phyloP scores from a whole-genome alignment of 1,140 invertebrate genomes.

The Cecropterus lyciades region DNA sequence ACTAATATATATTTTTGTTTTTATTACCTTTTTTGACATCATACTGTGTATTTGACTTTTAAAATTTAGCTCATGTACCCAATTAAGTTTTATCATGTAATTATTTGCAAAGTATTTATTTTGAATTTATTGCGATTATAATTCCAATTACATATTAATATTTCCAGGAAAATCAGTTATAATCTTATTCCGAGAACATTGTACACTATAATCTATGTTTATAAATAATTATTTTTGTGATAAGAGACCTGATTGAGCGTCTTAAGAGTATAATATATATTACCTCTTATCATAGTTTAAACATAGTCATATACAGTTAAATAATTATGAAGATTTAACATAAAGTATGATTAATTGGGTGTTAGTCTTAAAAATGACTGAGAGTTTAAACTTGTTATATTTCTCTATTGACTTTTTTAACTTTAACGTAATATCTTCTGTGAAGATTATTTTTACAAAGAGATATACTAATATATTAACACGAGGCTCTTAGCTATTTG shows the following conservation, averaged over 20 bases:
- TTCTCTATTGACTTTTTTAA: conserved; percentile 16
- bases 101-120: not conserved
- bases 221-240: conserved; percentile 32
- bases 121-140: not conserved
- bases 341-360: conserved; percentile 21
- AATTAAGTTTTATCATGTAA: too few species aligned
- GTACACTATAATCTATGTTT: conserved; percentile 17
- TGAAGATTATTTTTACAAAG: conserved; percentile 48
- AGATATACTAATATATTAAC: conserved; percentile 51
- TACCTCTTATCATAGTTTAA: not conserved
- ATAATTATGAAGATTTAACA: conserved; percentile 4
- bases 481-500: conserved; percentile 46
- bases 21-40: too few species aligned
- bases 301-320: not conserved
- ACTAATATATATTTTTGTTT: too few species aligned
- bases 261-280: conserved; percentile 6
- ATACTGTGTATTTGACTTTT: too few species aligned
- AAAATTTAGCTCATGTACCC: too few species aligned
- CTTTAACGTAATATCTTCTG: conserved; percentile 49
- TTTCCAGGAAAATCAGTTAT: conserved; percentile 10
- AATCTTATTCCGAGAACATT: conserved; percentile 23
- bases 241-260: conserved; percentile 18
- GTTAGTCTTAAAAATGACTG: conserved; percentile 38
- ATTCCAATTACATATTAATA: not conserved
- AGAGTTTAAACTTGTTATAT: conserved; percentile 26